phyloP scores from a whole-genome alignment of 2,113 vertebrate genomes.

The Xyrauchen texanus region DNA sequence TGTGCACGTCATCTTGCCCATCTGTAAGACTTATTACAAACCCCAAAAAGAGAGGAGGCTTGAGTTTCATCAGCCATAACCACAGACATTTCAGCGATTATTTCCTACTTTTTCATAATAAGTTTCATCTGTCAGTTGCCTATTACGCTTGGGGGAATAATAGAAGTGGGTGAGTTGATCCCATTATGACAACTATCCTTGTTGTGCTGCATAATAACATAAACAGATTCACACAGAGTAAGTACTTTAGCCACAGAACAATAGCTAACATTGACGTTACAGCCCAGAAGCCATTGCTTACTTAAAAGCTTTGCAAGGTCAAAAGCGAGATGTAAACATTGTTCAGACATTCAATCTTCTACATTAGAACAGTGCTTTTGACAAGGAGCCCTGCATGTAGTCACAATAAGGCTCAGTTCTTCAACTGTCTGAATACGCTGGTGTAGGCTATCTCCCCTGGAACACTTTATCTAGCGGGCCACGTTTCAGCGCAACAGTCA shows the following conservation, averaged over 20 bases:
- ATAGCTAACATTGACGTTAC: conserved; percentile 48
- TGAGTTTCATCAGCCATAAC: conserved; percentile 56
- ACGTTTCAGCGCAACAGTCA: too few relatives aligned
- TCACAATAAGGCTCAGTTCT: conserved; percentile 60
- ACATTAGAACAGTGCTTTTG: conserved; percentile 70
- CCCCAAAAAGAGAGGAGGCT: conserved; percentile 27
- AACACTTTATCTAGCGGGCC: conserved; percentile 69
- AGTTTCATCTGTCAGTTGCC: conserved; percentile 45
- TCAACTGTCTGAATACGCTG: conserved; percentile 63
- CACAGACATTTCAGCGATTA: conserved; percentile 41
- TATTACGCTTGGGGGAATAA: conserved; percentile 55
- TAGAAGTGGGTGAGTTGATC: conserved; percentile 27
- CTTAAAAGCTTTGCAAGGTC: conserved; percentile 59
- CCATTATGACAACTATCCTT: conserved; percentile 45
- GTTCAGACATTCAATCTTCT: conserved; percentile 72
- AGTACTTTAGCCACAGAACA: conserved; percentile 51
- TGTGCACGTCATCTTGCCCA: conserved; percentile 29
- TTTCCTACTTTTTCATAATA: conserved; percentile 55
- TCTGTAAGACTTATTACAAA: conserved; percentile 43
- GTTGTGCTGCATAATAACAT: conserved; percentile 50
- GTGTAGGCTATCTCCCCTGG: conserved; percentile 62
- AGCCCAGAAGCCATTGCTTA: conserved; percentile 50
- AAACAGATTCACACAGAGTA: conserved; percentile 45
- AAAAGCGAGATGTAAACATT: conserved; percentile 75
- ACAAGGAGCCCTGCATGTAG: conserved; percentile 69